Evolutionary conservation across 2,113 vertebrate genomes (phyloP).

Genomic region (Tilapia sparmanii): DNA sequence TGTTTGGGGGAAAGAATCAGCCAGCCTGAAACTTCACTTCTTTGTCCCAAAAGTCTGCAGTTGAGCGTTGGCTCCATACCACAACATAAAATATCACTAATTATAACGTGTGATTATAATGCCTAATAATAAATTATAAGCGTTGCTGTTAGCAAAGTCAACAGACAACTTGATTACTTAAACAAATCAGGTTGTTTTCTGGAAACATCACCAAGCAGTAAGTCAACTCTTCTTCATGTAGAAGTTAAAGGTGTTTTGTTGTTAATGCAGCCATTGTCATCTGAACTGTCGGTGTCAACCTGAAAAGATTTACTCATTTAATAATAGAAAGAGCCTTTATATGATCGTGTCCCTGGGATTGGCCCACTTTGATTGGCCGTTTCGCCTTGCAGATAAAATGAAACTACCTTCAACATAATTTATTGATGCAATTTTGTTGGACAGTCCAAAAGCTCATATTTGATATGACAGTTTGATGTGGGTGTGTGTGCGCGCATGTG

Average conservation of each 20-base stretch:
- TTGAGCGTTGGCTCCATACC: neutral
- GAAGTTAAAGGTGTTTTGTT: constrained; percentile 40
- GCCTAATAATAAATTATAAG: neutral
- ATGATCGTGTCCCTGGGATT: constrained; percentile 44
- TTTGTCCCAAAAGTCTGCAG: neutral
- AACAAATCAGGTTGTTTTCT: neutral
- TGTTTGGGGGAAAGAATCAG: neutral
- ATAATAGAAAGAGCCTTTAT: constrained; percentile 70
- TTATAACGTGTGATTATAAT: neutral
- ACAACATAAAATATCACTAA: neutral
- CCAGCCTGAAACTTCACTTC: neutral
- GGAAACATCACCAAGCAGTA: neutral
- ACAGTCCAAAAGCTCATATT: constrained; percentile 47
- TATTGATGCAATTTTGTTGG: constrained; percentile 63
- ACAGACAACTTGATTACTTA: neutral
- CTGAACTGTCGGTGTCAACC: constrained; percentile 43
- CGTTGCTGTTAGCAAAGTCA: neutral
- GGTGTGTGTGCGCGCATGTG: neutral
- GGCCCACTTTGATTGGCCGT: constrained; percentile 62
- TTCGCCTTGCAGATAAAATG: constrained; percentile 63
- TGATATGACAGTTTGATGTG: constrained; percentile 26
- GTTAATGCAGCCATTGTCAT: constrained; percentile 48
- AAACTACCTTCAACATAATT: constrained; percentile 66
- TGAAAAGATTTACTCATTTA: constrained; percentile 64
- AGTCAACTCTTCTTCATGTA: neutral